Base-by-base conservation (phyloP, 1,140 invertebrate genomes). In the Notospermus geniculatus region DNA sequence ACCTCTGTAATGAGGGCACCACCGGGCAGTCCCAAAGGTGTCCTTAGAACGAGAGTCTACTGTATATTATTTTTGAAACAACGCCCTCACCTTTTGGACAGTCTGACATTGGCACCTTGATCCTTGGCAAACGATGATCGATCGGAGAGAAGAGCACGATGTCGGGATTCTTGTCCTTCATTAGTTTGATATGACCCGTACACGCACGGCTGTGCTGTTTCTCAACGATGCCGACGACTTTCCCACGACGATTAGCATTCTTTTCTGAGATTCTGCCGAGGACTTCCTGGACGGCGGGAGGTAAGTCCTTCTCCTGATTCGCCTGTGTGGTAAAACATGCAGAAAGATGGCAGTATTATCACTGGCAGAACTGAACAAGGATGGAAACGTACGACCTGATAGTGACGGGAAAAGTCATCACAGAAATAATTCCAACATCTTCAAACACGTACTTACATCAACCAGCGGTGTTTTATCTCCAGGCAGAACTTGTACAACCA, bases 91-190 rank as follows among this genome's bases (percentile, higher is more conserved):
- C 76, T 70, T 67, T 57, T 2, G 89, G 88, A 78, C 88, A 85
- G 54, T 84, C 81, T 13, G 81, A 78, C 59, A 84, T 80, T 43
- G 86, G 84, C 66, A 94, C 86, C 69, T 84, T 83, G 56, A 93
- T 82, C 19, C 86, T 76, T 11, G 91, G 91, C 28, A 92, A 71
- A 63, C 89, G 83, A 62, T 82, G 81, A 81, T 95, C 91, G 58
- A 85, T 83, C 0, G 91, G 90, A 46, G 84, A 77, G 73, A 93
- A 90, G 13, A 88, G 70, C 2, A 86, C 86, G 15, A 45, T 59
- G 4, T 80, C 79, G 54, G 82, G 78, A 67, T 86, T 86, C 64
- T 83, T 84, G 67, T 87, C 85, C 19, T 74, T 68, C 77, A 87
- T 83, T 23, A 84, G 73, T 73, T 86, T 87, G 57, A 93, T 72